Base-by-base conservation (phyloP, 2,797 vertebrate species). In the Chiloscyllium punctatum region DNA sequence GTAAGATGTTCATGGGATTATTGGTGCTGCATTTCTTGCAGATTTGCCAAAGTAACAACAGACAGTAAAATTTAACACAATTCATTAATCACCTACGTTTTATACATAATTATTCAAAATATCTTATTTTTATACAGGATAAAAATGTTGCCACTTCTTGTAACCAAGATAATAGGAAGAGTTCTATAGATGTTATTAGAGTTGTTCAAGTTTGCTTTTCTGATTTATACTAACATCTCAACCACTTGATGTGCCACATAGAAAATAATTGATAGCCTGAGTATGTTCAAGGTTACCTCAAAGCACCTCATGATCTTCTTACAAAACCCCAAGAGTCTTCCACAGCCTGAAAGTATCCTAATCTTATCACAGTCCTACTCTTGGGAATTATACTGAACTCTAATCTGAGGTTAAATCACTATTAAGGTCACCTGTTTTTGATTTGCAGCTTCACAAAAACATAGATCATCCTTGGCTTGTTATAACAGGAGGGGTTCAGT, bases 161-260 rank as follows among this genome's bases (percentile, higher is more conserved):
- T 11, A 66, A 21, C n/a, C 23, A 23, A 69, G 16, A 33, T 90
- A 21, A 21, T 69, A 42, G 62, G n/a, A 92, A 69, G 21, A 21
- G 21, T 42, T 92, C 66, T 42, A 21, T 42, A 27, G 37, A 62
- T 92, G n/a, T 92, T 92, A 92, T 42, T 92, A 66, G 33, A 42
- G 37, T 69, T 42, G 68, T 92, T 69, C 62, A 21, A 8, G 23
- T 92, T 92, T 92, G 62, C n/a, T 69, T 68, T 92, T 92, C n/a
- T 69, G 90, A 92, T 92, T 92, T 69, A 92, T 92, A n/a, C 90
- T 11, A 23, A n/a, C 37, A 69, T 92, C n/a, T 92, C n/a, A 42
- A 92, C 62, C 90, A 69, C 66, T 25, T 69, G 90, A 69, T 42
- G 7, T 69, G 90, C 90, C 66, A 42, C 30, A 69, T 42, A 69